These are phyloP conservation scores for Sinosuthora webbiana DNA, from an alignment of 2,113 vertebrate species.

Conservation along the genomic window DNA sequence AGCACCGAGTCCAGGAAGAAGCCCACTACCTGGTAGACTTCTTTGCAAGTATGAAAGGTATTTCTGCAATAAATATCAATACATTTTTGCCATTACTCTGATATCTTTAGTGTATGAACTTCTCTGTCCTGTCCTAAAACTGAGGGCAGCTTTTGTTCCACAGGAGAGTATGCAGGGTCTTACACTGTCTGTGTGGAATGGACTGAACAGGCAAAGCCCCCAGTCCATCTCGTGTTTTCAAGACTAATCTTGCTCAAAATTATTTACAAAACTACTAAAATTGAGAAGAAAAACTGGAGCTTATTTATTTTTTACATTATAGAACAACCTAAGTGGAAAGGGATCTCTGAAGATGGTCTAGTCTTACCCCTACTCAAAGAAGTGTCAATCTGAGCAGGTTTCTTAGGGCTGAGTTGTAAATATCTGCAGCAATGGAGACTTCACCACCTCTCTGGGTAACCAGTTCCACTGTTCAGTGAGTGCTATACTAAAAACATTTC, in stretches of 20 bases:
- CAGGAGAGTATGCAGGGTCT: neutral
- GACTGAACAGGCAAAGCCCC: neutral
- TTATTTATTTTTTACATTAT: neutral
- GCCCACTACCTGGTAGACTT: constrained; percentile 30
- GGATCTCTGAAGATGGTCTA: neutral
- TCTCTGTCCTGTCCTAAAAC: neutral
- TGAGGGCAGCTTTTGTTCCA: neutral
- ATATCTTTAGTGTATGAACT: neutral
- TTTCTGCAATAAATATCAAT: neutral
- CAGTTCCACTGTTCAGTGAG: neutral
- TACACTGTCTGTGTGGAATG: neutral
- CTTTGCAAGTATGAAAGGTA: constrained; percentile 61
- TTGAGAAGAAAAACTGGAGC: neutral
- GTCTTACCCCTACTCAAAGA: neutral
- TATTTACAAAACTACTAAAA: neutral
- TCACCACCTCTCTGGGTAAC: neutral
- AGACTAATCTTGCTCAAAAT: neutral
- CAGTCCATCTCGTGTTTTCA: neutral
- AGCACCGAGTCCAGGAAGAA: constrained; percentile 58
- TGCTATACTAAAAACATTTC: neutral
- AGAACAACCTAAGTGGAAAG: neutral
- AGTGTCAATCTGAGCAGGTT: neutral
- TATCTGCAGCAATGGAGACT: neutral
- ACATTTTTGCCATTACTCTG: neutral
- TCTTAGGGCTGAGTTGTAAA: neutral